Percentiles rank a stretch among this genome's conserved stretches.
Evolutionary conservation across 2,888 invertebrate species (phyloP).

Genomic region (Andrena flavipes): DNA sequence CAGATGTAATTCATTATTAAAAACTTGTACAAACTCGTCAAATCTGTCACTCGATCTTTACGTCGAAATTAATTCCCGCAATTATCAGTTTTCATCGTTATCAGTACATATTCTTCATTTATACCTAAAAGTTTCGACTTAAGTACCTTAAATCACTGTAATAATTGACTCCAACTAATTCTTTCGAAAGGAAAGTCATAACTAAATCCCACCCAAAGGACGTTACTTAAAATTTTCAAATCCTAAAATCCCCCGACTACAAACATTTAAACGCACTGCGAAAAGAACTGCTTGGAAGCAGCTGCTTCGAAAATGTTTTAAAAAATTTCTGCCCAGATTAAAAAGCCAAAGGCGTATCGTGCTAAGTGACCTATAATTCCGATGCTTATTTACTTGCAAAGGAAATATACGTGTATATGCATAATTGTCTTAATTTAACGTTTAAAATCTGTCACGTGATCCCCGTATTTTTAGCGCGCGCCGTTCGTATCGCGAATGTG

Average conservation of each 20-base stretch:
- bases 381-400: slow-evolving; percentile 23
- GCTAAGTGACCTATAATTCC: slow-evolving; percentile 3
- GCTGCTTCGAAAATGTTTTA: background rate
- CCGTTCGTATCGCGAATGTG: slow-evolving; percentile 9
- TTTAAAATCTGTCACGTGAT: slow-evolving; percentile 39
- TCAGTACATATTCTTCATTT: no score
- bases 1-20: background rate
- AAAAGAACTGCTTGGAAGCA: background rate
- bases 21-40: no score
- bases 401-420: background rate
- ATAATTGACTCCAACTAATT: no score
- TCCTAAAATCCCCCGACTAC: background rate
- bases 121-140: no score
- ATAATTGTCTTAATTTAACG: slow-evolving; percentile 32
- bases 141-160: no score
- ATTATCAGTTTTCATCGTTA: no score
- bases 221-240: background rate
- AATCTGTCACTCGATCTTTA: no score
- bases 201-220: background rate
- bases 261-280: background rate
- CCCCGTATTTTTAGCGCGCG: slow-evolving; percentile 47
- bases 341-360: background rate
- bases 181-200: no score
- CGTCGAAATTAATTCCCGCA: no score
- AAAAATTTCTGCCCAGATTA: background rate